Base-by-base conservation (phyloP, 2,888 invertebrate species). In the Oscheius sp. region DNA sequence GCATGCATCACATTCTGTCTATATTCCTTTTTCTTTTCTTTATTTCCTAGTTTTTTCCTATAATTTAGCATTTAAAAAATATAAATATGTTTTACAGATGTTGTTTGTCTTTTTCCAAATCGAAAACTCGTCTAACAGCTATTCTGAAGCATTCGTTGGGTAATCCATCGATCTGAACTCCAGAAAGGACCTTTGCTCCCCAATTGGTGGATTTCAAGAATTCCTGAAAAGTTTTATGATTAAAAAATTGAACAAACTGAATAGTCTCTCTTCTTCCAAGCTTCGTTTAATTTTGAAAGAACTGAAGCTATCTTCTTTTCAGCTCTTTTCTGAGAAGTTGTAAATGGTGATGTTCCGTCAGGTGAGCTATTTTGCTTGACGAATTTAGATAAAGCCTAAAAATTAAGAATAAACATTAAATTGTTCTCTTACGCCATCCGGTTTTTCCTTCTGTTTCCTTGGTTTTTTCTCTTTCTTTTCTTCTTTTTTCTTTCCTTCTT, bases 21-120 rank as follows among this genome's bases (percentile, higher is more conserved):
- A 37, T 46, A 68, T 12, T 61, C 37, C 34, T 50, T 61, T 52
- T 68, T 68, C 37, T 33, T 37, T 8, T 68, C 68, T 39, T 58
- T 68, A 0, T 17, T 39, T 8, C 3, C 15, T 50, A 68, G 29
- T 37, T 61, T 61, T 39, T 68, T 68, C 61, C 68, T 68, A 20
- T 33, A 68, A 23, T 48, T 33, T 17, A n/a, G 10, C 17, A 15
- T 23, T 3, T 33, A 37, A 39, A 20, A 48, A 42, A 27, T 10
- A 20, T 29, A 2, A 52, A 27, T 27, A 3, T 2, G 12, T n/a
- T 61, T 27, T 61, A 68, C 68, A 68, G 17, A 1, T 37, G 50
- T 10, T 61, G 42, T 33, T 61, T 68, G 33, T 68, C 68, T 37
- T 68, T 68, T 23, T 61, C 61, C 8, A 8, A 17, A 20, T 68